phyloP scores from a whole-genome alignment of 1,140 invertebrate species.

The Pseudobourletiella spinata region DNA sequence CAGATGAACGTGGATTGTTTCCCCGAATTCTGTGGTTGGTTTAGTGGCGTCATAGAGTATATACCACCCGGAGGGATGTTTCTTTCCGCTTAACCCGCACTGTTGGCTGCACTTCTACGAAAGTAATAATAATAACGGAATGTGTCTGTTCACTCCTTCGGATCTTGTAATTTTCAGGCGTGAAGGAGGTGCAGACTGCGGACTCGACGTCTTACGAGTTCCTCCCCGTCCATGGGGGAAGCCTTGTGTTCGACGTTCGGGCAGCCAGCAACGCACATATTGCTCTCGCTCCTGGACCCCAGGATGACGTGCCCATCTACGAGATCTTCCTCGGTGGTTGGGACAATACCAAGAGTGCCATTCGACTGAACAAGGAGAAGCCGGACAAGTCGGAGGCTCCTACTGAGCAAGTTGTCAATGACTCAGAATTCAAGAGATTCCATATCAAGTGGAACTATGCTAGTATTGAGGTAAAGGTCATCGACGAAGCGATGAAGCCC shows the following conservation, averaged over 20 bases:
- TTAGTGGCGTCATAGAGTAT: no score
- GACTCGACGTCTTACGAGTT: constrained; percentile 73
- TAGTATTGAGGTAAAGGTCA: constrained; percentile 38
- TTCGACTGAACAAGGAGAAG: constrained; percentile 60
- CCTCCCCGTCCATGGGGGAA: constrained; percentile 55
- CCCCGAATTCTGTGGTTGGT: no score
- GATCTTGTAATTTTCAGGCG: no score
- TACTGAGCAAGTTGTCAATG: constrained; percentile 58
- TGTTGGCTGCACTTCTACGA: no score
- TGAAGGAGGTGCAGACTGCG: constrained; percentile 49
- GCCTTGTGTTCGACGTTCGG: constrained; percentile 62
- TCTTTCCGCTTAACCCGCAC: no score
- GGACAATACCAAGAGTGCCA: constrained; percentile 71
- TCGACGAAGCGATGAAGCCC: no score
- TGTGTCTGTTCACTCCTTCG: no score
- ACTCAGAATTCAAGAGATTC: constrained; percentile 64
- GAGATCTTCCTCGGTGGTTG: constrained; percentile 78
- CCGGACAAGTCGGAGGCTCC: constrained; percentile 64
- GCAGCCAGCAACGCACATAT: constrained; percentile 69
- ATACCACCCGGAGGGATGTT: no score
- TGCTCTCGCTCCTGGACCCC: constrained; percentile 54
- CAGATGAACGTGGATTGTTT: no score
- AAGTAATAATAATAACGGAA: no score
- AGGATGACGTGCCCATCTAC: constrained; percentile 61
- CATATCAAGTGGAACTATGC: constrained; percentile 68